Conservation (phyloP, 2,113 vertebrate genomes). For the Bubalus kerabau region DNA sequence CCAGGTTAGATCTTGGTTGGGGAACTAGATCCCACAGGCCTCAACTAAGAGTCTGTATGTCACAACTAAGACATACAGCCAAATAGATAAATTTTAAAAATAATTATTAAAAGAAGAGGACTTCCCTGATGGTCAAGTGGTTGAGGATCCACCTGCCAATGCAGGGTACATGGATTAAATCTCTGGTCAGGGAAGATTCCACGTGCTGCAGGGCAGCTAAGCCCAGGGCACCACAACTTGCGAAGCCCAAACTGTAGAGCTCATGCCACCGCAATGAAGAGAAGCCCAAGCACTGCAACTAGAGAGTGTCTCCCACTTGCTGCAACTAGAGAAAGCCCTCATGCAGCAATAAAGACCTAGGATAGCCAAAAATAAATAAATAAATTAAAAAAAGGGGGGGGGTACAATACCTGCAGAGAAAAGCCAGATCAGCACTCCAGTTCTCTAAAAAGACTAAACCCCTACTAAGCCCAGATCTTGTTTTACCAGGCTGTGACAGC, state of each 20-base stretch:
- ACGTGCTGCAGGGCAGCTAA: background rate
- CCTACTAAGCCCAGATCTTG: background rate
- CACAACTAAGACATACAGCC: background rate
- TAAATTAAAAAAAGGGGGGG: rapidly evolving
- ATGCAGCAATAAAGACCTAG: background rate
- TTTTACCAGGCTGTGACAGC: background rate
- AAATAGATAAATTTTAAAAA: background rate
- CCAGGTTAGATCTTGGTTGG: background rate
- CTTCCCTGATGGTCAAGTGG: background rate
- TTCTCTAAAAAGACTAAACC: background rate
- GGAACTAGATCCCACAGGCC: background rate
- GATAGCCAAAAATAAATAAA: background rate
- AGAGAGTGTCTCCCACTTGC: background rate
- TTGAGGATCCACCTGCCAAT: background rate
- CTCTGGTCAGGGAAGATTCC: background rate
- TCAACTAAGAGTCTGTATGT: background rate
- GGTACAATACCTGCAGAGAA: background rate
- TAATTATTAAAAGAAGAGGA: background rate
- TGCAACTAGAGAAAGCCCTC: background rate
- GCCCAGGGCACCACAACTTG: background rate
- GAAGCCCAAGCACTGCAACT: background rate
- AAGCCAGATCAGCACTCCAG: background rate
- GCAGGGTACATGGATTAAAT: background rate
- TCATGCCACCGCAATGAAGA: background rate
- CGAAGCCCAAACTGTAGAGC: background rate